phyloP scores from a whole-genome alignment of 92 coral and sea anemone genomes.

The Epizoanthus illoricatus region DNA sequence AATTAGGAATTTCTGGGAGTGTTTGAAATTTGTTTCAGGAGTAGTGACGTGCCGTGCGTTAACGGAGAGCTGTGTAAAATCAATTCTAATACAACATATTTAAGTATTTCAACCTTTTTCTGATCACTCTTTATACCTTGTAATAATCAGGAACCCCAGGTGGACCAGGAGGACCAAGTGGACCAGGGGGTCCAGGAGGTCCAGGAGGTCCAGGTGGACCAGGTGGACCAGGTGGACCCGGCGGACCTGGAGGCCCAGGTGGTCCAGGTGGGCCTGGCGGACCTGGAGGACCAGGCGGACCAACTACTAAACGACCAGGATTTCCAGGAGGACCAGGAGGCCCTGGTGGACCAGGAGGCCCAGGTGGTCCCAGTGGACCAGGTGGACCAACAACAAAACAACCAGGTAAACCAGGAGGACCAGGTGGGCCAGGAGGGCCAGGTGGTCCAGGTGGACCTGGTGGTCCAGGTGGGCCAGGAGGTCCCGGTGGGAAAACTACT shows the following conservation, averaged over 20 bases:
- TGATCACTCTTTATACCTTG: background rate
- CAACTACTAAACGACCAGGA: constrained; percentile 49
- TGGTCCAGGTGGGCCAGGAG: constrained; percentile 51
- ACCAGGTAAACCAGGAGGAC: constrained; percentile 64
- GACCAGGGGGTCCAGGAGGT: constrained; percentile 71
- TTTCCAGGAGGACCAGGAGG: constrained; percentile 70
- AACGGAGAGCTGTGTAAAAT: background rate
- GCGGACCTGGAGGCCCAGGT: constrained; percentile 85
- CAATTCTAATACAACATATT: background rate
- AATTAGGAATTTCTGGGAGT: constrained; percentile 58
- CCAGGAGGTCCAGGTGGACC: constrained; percentile 74
- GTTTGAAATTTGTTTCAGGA: no score
- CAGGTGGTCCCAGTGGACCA: constrained; percentile 78
- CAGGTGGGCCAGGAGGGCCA: constrained; percentile 64
- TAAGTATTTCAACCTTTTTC: no score
- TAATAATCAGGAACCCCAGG: constrained; percentile 54
- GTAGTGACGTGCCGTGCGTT: no score
- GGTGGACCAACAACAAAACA: constrained; percentile 60
- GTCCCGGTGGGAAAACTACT: constrained; percentile 58
- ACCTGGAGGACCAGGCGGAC: constrained; percentile 62
- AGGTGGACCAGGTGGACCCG: constrained; percentile 64
- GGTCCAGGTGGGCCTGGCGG: constrained; percentile 69
- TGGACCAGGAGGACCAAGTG: constrained; percentile 69
- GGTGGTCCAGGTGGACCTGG: constrained; percentile 73
- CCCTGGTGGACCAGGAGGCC: constrained; percentile 72